These are phyloP conservation scores for Sinocyclocheilus grahami DNA, from an alignment of 2,113 vertebrate species.

Conservation along the genomic window DNA sequence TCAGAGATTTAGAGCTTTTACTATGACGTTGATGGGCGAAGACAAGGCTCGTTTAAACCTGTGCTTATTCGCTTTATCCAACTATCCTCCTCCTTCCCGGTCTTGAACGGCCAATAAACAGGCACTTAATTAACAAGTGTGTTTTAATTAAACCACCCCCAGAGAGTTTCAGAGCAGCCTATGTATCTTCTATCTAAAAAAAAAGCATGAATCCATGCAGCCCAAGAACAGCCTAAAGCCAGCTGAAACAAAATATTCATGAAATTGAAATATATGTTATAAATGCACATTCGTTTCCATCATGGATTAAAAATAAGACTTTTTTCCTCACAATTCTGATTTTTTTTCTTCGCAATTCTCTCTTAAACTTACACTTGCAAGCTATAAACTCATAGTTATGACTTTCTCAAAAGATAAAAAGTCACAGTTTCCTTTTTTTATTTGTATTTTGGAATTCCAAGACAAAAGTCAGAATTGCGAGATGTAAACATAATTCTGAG, in stretches of 20 bases:
- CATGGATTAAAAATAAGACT: too few relatives aligned
- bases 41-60: not conserved
- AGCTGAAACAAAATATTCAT: not conserved
- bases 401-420: too few relatives aligned
- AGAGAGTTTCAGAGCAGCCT: not conserved
- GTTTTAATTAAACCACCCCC: slow-evolving; percentile 41
- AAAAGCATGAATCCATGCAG: not conserved
- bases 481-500: too few relatives aligned
- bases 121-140: slow-evolving; percentile 19
- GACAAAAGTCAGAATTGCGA: too few relatives aligned
- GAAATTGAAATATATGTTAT: not conserved
- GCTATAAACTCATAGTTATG: too few relatives aligned
- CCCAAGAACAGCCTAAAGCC: not conserved
- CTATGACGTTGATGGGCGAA: slow-evolving; percentile 5
- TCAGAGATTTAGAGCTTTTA: not conserved
- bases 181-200: not conserved
- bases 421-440: too few relatives aligned
- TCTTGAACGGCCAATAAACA: slow-evolving; percentile 27
- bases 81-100: not conserved
- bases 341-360: too few relatives aligned
- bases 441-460: too few relatives aligned
- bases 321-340: too few relatives aligned
- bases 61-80: not conserved
- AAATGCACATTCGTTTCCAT: not conserved
- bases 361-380: too few relatives aligned